These are phyloP conservation scores for Mormyrops boulengeri DNA, from an alignment of 2,797 vertebrate genomes.

Conservation along the genomic window DNA sequence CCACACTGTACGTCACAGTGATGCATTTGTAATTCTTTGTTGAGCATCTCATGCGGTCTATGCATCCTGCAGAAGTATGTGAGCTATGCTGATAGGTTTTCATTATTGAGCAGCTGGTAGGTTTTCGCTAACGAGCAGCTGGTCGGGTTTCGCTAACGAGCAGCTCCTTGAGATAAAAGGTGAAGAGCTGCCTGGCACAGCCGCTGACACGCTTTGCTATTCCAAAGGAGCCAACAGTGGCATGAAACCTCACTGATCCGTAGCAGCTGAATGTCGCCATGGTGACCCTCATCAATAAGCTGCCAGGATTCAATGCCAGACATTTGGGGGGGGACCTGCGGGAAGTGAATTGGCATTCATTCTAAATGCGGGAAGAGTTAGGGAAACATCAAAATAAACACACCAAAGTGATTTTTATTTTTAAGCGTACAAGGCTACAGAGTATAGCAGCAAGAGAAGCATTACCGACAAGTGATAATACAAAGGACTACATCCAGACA, in stretches of 20 bases:
- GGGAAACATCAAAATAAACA: neutral
- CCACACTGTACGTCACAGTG: neutral
- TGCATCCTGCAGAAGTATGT: neutral
- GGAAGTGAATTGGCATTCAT: neutral
- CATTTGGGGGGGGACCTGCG: neutral
- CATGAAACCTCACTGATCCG: slow-evolving; percentile 24
- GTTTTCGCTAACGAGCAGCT: slow-evolving; percentile 14
- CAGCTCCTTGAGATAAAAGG: slow-evolving; percentile 24
- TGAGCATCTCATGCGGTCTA: neutral
- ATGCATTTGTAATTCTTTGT: neutral
- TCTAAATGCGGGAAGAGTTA: neutral
- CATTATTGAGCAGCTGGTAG: neutral
- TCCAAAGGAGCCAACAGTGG: slow-evolving; percentile 40
- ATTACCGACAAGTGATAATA: neutral
- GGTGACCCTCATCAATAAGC: neutral
- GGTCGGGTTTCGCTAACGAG: slow-evolving; percentile 12
- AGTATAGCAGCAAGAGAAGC: neutral
- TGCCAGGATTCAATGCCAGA: neutral
- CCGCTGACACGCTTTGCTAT: slow-evolving; percentile 36
- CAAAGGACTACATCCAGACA: neutral
- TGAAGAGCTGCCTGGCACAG: slow-evolving; percentile 26
- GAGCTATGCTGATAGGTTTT: neutral
- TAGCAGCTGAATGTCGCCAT: neutral
- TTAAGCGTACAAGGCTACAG: neutral
- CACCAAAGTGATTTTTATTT: neutral